Conservation (phyloP, 2,113 vertebrate species). For the Gymnorhina tibicen region DNA sequence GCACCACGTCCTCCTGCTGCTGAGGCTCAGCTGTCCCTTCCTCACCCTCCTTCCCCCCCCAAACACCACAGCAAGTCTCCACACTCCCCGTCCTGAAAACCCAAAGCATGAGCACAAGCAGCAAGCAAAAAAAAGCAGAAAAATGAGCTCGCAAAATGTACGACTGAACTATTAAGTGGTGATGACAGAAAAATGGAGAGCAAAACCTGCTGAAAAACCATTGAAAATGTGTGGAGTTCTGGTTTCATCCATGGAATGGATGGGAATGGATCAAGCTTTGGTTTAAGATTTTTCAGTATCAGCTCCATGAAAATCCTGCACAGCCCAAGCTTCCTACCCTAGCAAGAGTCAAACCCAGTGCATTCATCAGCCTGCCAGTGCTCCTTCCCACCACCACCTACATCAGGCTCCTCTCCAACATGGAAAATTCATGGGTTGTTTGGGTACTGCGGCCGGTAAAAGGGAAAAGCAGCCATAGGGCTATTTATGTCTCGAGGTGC, state of each 20-base stretch:
- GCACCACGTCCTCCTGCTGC: background rate
- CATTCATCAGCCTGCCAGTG: background rate
- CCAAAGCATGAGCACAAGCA: background rate
- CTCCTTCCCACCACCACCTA: background rate
- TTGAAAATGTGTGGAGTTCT: background rate
- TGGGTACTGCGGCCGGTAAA: background rate
- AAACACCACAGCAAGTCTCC: background rate
- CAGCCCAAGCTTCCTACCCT: background rate
- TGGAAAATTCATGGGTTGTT: background rate
- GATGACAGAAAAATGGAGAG: background rate
- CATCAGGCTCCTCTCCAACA: background rate
- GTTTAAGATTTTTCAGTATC: background rate
- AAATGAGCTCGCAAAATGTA: background rate
- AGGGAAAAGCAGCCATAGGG: background rate
- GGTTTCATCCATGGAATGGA: background rate
- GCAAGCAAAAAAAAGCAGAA: background rate
- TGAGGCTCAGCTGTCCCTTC: background rate
- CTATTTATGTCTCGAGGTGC: background rate
- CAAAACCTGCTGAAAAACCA: background rate
- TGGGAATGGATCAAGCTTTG: background rate
- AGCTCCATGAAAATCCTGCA: background rate
- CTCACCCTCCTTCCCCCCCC: background rate
- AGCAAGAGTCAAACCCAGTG: background rate
- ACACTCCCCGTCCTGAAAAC: background rate
- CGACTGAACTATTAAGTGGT: background rate